Evolutionary conservation across 53 echinoderm and acorn worm species (phyloP), one percentile per base, ranked within the genome.

Genomic region (Hippasteria phrygiana): DNA sequence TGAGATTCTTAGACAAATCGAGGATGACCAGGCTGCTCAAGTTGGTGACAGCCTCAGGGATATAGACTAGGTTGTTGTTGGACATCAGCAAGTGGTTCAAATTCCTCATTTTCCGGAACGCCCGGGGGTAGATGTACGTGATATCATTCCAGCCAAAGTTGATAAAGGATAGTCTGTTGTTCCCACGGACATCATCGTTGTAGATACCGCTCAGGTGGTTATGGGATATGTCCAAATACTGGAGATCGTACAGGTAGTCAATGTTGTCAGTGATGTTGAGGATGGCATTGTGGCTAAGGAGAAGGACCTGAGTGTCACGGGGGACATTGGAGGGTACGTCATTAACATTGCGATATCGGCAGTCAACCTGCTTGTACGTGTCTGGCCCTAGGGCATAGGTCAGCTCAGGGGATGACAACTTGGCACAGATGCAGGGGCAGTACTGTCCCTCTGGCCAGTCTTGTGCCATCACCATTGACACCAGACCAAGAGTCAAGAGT

Each of bases 251-350:
- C 51, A 98, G 73, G 47, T 92, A 88, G 41, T 89, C 78, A 37
- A 98, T 59, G 37, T 96, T 80, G 2, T 75, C 43, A 3, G 75
- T 31, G 55, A 85, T 80, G 38, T 94, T 91, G 26, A 54, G 70
- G 59, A 98, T 94, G 77, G 81, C 91, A 72, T 98, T 98, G 71
- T 98, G 94, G 69, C 89, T 90, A 34, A 98, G 62, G n/a, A 95
- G 91, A 7, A 98, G 73, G 10, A 93, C 94, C 46, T 96, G 77
- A 2, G 99, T 98, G 66, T 96, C 94, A 8, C 80, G 51, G 18
- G 95, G 99, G 20, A 98, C 59, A n/a, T 90, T 85, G 51, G 87
- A 81, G 4, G 99, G 99, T 50, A 98, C 83, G 41, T 82, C 82
- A 22, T 88, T 66, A 9, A 96, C 67, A 62, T 91, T 93, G 9